These are phyloP conservation scores for Eudemis profundana DNA, from an alignment of 2,888 invertebrate species.

Conservation along the genomic window DNA sequence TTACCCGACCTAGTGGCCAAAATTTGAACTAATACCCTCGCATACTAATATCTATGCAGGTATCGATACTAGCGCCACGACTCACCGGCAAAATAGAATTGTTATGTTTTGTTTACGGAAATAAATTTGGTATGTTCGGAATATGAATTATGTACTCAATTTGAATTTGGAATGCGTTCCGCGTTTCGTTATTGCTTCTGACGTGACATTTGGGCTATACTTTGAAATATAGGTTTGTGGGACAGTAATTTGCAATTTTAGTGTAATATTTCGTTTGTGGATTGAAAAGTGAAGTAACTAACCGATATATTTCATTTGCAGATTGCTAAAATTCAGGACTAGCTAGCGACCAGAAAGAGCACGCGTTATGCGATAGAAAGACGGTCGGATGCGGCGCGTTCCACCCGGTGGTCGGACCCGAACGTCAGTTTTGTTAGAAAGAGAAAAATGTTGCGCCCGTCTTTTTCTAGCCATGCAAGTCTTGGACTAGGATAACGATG, in stretches of 20 bases:
- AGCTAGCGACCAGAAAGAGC: too few species aligned
- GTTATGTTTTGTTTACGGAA: slow-evolving; percentile 22
- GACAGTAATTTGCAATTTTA: slow-evolving; percentile 18
- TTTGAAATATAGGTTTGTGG: slow-evolving; percentile 34
- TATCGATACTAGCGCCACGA: slow-evolving; percentile 14
- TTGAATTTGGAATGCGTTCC: slow-evolving; percentile 17
- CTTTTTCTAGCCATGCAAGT: too few species aligned
- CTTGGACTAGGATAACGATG: too few species aligned
- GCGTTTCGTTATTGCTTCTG: slow-evolving; percentile 20
- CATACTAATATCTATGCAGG: not conserved
- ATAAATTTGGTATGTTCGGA: slow-evolving; percentile 29
- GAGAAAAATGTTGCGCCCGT: too few species aligned
- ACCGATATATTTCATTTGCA: not conserved
- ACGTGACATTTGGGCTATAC: not conserved
- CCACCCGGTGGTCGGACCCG: too few species aligned
- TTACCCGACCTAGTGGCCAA: slow-evolving; percentile 14
- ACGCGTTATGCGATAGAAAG: too few species aligned
- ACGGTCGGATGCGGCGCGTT: too few species aligned
- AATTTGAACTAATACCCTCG: slow-evolving; percentile 14
- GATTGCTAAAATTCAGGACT: not conserved
- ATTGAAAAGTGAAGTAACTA: slow-evolving; percentile 1
- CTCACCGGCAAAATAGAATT: not conserved
- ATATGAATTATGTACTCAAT: slow-evolving; percentile 26
- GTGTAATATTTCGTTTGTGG: slow-evolving; percentile 4
- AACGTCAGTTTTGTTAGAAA: too few species aligned